phyloP scores from a whole-genome alignment of 2,888 invertebrate species.

The Scelioninae gen. 1 region DNA sequence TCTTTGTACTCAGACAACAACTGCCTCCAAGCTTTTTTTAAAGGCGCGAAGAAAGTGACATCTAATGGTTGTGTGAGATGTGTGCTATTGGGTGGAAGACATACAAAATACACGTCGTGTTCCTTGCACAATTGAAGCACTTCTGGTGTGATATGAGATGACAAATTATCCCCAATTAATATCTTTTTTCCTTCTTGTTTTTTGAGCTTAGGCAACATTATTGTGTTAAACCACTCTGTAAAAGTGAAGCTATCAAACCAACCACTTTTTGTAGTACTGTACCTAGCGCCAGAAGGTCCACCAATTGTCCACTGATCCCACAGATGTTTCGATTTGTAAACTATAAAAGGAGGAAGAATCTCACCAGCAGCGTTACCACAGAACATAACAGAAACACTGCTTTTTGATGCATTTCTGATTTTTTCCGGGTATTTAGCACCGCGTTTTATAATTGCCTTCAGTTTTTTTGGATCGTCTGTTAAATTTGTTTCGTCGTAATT shows the following conservation, averaged over 20 bases:
- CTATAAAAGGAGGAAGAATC: slow-evolving; percentile 5
- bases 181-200: background rate
- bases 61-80: slow-evolving; percentile 13
- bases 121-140: slow-evolving; percentile 3
- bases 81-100: slow-evolving; percentile 10
- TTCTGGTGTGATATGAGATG: slow-evolving; percentile 1
- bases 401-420: slow-evolving; percentile 7
- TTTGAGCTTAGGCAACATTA: slow-evolving; percentile 2
- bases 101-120: slow-evolving; percentile 4
- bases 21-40: slow-evolving; percentile 16
- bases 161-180: slow-evolving; percentile 8
- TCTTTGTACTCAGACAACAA: background rate
- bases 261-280: background rate
- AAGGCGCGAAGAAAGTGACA: background rate
- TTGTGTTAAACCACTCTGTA: slow-evolving; percentile 2
- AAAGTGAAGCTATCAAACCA: slow-evolving; percentile 6
- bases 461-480: slow-evolving; percentile 15
- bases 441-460: slow-evolving; percentile 1
- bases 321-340: slow-evolving; percentile 14
- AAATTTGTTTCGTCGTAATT: slow-evolving; percentile 31
- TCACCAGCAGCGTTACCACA: slow-evolving; percentile 18
- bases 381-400: slow-evolving; percentile 13
- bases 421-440: slow-evolving; percentile 23
- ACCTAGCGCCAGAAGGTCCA: background rate
- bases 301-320: background rate